Conservation (phyloP, 2,113 vertebrate genomes). For the Drymodes brunneopygia region DNA sequence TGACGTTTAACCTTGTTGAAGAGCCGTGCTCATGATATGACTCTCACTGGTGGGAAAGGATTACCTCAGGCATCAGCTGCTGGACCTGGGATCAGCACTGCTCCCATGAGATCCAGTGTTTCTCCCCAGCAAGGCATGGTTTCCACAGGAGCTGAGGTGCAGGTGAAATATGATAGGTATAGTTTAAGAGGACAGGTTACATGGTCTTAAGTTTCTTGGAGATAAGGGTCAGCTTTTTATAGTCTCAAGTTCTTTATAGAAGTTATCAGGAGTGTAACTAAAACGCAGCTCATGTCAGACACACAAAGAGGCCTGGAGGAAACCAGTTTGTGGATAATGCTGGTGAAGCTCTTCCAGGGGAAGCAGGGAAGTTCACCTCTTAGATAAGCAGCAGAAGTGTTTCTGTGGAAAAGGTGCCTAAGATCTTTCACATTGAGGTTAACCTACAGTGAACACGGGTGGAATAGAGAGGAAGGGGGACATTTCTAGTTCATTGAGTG, state of each 20-base stretch:
- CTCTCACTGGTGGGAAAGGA: neutral
- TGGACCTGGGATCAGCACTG: neutral
- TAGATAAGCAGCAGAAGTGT: neutral
- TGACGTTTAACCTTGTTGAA: neutral
- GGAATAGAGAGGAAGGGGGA: neutral
- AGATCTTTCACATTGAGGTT: neutral
- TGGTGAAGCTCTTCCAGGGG: neutral
- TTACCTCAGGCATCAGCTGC: neutral
- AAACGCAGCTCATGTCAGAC: neutral
- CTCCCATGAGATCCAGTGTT: neutral
- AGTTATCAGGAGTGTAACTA: neutral
- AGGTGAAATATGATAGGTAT: neutral
- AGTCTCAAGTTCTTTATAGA: neutral
- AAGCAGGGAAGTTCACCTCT: neutral
- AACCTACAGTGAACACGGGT: neutral
- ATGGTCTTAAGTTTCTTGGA: neutral
- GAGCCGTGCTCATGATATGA: neutral
- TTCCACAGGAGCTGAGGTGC: neutral
- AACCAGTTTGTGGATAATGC: neutral
- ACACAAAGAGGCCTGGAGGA: neutral
- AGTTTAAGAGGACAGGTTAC: neutral
- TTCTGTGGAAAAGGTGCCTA: neutral
- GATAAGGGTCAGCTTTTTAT: neutral
- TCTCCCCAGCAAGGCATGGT: neutral
- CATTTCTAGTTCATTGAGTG: rapidly evolving